These are phyloP conservation scores for Nerophis ophidion DNA, from an alignment of 2,113 vertebrate species.

Conservation along the genomic window DNA sequence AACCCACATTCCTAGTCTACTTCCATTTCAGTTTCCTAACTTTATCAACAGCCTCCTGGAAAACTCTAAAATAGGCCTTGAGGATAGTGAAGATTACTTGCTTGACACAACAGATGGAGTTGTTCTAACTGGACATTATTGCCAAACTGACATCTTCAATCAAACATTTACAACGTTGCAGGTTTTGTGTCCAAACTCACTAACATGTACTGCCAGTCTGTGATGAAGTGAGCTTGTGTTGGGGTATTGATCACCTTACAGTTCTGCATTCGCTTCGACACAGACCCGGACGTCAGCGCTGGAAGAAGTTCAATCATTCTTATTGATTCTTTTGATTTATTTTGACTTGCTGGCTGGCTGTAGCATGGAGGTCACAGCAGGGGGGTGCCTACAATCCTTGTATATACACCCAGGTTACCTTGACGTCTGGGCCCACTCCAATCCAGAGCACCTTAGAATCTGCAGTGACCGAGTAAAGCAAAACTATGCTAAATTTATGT, in stretches of 20 bases:
- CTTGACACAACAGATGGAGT: constrained; percentile 1
- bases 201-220: not conserved
- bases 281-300: constrained; percentile 25
- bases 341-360: constrained; percentile 29
- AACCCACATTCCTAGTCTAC: constrained; percentile 42
- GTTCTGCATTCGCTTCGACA: constrained; percentile 29
- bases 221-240: not conserved
- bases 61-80: constrained; percentile 39
- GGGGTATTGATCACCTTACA: constrained; percentile 21
- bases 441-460: not conserved
- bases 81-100: constrained; percentile 10
- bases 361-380: constrained; percentile 29
- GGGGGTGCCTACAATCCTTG: constrained; percentile 24
- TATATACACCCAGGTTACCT: not conserved
- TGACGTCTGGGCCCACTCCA: not conserved
- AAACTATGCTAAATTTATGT: not conserved
- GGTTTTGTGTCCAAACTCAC: not conserved
- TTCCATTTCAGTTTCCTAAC: constrained; percentile 44
- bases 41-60: constrained; percentile 34
- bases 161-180: not conserved
- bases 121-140: no score
- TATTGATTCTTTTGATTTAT: constrained; percentile 45
- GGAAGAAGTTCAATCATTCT: constrained; percentile 36
- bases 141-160: no score
- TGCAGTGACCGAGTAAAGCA: not conserved